A percentile compares a stretch with the other conserved stretches of the same genome.
phyloP scores from a whole-genome alignment of 2,888 invertebrate genomes.

The Drosophila barbarae region DNA sequence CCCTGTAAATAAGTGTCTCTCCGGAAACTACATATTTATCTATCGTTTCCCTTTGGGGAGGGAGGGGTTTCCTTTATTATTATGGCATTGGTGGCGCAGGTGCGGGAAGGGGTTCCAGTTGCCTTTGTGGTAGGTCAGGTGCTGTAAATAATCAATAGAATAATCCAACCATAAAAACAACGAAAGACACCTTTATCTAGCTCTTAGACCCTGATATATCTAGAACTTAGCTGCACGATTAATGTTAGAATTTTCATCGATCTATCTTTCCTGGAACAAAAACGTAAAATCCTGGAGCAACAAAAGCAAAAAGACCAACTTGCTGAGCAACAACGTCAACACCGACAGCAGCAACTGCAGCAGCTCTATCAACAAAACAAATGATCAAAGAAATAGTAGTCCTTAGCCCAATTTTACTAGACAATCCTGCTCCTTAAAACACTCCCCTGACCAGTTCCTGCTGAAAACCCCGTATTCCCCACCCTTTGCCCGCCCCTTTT shows the following conservation, averaged over 20 bases:
- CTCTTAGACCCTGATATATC: conserved; percentile 30
- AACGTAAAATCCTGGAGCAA: conserved; percentile 83
- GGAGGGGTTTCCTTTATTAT: conserved; percentile 4
- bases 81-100: conserved; percentile 49
- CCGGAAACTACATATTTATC: neutral
- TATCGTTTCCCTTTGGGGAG: conserved; percentile 6
- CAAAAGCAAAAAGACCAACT: conserved; percentile 81
- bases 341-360: conserved; percentile 77
- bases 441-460: conserved; percentile 1
- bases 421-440: conserved; percentile 7
- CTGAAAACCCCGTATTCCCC: conserved; percentile 22
- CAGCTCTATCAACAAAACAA: conserved; percentile 79
- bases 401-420: conserved; percentile 18
- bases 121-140: conserved; percentile 33
- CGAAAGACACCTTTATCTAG: conserved; percentile 40
- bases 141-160: conserved; percentile 40
- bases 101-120: conserved; percentile 12
- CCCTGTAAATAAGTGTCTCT: conserved; percentile 28
- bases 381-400: conserved; percentile 52
- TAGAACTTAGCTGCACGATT: conserved; percentile 80
- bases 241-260: conserved; percentile 88
- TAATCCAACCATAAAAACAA: conserved; percentile 5
- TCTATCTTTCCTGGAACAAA: conserved; percentile 89
- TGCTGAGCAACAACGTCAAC: conserved; percentile 77
- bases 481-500: conserved; percentile 7